Conservation (phyloP, 2,797 vertebrate species). For the Neopelma chrysocephalum region DNA sequence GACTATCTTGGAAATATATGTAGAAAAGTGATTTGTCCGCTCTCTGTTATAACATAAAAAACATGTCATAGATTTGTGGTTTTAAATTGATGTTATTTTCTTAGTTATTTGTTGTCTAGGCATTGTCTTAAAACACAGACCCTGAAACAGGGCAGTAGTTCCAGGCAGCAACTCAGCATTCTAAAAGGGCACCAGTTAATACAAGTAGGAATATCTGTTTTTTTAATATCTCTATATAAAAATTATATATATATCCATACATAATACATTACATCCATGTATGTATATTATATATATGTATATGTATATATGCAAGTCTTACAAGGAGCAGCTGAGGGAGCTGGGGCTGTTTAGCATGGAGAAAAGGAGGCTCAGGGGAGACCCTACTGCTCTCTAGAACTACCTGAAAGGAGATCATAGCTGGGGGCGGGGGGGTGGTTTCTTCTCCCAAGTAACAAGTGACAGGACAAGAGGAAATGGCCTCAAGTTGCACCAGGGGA, state of each 20-base stretch:
- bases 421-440: fast-evolving
- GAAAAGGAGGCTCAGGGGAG: background rate
- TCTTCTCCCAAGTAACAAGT: background rate
- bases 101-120: background rate
- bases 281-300: no score
- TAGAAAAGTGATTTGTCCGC: background rate
- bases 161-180: conserved; percentile 20
- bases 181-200: conserved; percentile 28
- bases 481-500: background rate
- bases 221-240: background rate
- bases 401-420: background rate
- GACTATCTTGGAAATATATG: background rate
- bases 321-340: background rate
- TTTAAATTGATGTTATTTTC: conserved; percentile 19
- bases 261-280: background rate
- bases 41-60: conserved; percentile 33
- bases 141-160: background rate
- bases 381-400: fast-evolving
- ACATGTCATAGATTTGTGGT: background rate
- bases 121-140: background rate
- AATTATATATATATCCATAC: background rate
- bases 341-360: background rate
- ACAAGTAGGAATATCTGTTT: background rate
- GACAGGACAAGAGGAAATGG: background rate
- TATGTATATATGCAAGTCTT: background rate